phyloP scores from a whole-genome alignment of 2,113 vertebrate genomes.

The Chaenocephalus aceratus region DNA sequence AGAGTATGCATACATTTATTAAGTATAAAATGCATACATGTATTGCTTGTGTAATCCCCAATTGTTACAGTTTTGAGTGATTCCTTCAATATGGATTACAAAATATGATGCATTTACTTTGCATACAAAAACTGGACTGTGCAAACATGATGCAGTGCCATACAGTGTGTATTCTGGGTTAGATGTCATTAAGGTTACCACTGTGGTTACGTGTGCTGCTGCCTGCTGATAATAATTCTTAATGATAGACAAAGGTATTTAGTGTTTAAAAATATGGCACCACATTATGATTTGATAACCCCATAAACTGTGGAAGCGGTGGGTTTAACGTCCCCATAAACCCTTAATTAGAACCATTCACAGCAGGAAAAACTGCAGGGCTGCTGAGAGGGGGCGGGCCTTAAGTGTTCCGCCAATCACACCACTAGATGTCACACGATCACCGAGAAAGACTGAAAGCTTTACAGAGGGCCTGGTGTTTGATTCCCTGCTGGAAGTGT shows the following conservation, averaged over 20 bases:
- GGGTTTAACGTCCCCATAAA: slow-evolving; percentile 29
- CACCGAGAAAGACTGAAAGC: not conserved
- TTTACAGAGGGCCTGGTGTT: not conserved
- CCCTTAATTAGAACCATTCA: slow-evolving; percentile 45
- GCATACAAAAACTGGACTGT: not conserved
- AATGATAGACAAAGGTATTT: slow-evolving; percentile 26
- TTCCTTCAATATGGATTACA: not conserved
- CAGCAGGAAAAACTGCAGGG: slow-evolving; percentile 9
- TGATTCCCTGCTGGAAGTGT: slow-evolving; percentile 40
- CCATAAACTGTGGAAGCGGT: slow-evolving; percentile 17
- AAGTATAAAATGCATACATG: not conserved
- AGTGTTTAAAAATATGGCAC: slow-evolving; percentile 16
- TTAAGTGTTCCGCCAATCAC: not conserved
- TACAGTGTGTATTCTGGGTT: not conserved
- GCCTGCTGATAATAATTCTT: slow-evolving; percentile 14
- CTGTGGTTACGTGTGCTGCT: not conserved
- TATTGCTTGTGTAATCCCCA: not conserved
- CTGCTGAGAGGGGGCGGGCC: not conserved
- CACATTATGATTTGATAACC: slow-evolving; percentile 37
- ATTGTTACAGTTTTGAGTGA: not conserved
- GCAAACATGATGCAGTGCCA: not conserved
- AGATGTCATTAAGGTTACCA: not conserved
- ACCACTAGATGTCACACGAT: slow-evolving; percentile 70
- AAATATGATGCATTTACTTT: not conserved
- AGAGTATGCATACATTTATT: not conserved